phyloP scores from a whole-genome alignment of 2,797 vertebrate species.

The Chloroceryle amazona region DNA sequence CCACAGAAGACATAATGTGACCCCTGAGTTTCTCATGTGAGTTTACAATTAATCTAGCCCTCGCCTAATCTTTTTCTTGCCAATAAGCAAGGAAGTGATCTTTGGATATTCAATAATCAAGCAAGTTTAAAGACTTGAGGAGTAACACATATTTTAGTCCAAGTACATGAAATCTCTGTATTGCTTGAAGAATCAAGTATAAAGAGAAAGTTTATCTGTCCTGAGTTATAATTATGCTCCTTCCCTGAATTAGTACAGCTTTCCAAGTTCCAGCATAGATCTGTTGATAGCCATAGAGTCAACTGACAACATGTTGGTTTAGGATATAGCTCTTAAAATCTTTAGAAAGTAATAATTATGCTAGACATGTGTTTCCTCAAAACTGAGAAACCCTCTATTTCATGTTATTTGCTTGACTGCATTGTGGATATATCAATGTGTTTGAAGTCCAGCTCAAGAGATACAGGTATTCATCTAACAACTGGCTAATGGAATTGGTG shows the following conservation, averaged over 20 bases:
- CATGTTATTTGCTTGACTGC: neutral
- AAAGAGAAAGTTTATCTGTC: neutral
- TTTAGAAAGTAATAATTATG: neutral
- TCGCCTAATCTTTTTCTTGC: neutral
- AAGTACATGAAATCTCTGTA: neutral
- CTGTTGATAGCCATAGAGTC: neutral
- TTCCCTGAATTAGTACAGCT: neutral
- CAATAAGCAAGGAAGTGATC: neutral
- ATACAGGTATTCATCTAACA: constrained; percentile 40
- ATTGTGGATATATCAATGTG: neutral
- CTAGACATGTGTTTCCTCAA: neutral
- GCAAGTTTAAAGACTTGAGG: neutral
- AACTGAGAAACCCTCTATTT: neutral
- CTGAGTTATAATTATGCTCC: neutral
- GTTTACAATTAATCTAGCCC: neutral
- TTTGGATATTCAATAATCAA: neutral
- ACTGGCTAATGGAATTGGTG: constrained; percentile 43
- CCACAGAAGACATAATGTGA: neutral
- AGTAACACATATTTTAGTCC: neutral
- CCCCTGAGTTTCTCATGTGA: neutral
- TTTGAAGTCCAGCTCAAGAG: constrained; percentile 28
- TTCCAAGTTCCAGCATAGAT: neutral
- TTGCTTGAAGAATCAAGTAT: neutral
- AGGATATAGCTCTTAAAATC: neutral
- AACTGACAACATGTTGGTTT: neutral